Base-by-base conservation (phyloP, 2,888 invertebrate species). In the Ornithoptera priamus region DNA sequence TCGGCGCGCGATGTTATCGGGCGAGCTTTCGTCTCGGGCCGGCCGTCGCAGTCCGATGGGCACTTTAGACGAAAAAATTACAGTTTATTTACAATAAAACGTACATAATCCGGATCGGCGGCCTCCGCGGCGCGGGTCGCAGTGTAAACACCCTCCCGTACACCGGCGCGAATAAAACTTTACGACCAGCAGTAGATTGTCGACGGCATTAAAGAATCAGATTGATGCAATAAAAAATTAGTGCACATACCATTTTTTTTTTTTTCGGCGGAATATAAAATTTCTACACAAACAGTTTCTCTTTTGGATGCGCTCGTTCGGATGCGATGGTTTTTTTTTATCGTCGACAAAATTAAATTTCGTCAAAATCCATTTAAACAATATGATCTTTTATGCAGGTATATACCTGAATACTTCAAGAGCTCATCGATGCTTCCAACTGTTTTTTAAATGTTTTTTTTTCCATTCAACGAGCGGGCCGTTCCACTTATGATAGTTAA, bases 61-160 rank as follows among this genome's bases (percentile, higher is more conserved):
- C 82, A 78, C 78, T 82, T 79, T 77, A 77, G 77, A 71, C 74
- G 75, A 80, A 79, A 81, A 82, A 81, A 78, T 78, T 77, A 79
- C 80, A 78, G 77, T 80, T 84, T 80, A 81, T 81, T 80, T 70
- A 79, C 75, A 82, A 82, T 83, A 85, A 82, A 84, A 83, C 69
- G 78, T 76, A 76, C 72, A 77, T 72, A 67, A 67, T 71, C 65
- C 57, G 59, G 66, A 57, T 30, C 56, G 62, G 39, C 36, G 62
- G 63, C 67, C 66, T 60, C 66, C 59, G 67, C 62, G 57, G 50
- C 36, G 62, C 57, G 56, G 20, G 50, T 53, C 53, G n/a, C 63
- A 64, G 65, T 65, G 60, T 57, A 42, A 56, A 57, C 65, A 42
- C 65, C 17, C 56, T 30, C 69, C 42, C 58, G 42, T 42, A 66